These are phyloP conservation scores for Conus betulinus DNA, from an alignment of 1,140 invertebrate genomes.

Conservation along the genomic window DNA sequence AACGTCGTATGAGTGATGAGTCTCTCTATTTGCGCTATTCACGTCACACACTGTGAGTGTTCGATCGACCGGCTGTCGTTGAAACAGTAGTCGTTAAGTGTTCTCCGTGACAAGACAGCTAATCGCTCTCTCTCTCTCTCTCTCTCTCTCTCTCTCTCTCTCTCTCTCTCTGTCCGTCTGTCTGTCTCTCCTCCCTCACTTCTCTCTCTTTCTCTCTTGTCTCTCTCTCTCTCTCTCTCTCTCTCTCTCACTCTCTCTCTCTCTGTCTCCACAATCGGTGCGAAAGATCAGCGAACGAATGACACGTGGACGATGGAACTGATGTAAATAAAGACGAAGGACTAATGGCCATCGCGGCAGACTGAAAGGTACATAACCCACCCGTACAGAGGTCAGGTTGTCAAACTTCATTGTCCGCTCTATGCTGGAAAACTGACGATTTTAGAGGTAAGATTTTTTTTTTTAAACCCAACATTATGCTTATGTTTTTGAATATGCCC, in stretches of 20 bases:
- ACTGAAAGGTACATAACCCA: neutral
- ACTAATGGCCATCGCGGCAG: neutral
- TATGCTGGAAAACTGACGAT: neutral
- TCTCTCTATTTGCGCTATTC: too few species aligned
- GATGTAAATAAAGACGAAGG: neutral
- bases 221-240: neutral
- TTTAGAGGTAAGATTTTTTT: neutral
- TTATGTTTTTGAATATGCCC: too few species aligned
- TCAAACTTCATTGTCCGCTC: too few species aligned
- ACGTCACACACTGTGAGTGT: too few species aligned
- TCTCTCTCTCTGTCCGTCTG: neutral
- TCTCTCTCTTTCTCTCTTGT: neutral
- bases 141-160: constrained; percentile 31
- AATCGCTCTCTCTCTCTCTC: constrained; percentile 12
- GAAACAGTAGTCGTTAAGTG: too few species aligned
- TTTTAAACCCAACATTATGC: too few species aligned
- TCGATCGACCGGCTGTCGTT: too few species aligned
- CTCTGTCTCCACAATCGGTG: neutral
- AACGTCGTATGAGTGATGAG: too few species aligned
- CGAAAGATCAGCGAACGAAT: neutral
- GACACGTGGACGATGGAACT: neutral
- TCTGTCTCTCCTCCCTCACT: neutral
- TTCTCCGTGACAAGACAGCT: too few species aligned
- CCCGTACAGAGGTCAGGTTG: neutral
- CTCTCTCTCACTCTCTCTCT: constrained; percentile 10